phyloP scores from a whole-genome alignment of 53 echinoderm and acorn worm genomes.

The Apostichopus leukothele region DNA sequence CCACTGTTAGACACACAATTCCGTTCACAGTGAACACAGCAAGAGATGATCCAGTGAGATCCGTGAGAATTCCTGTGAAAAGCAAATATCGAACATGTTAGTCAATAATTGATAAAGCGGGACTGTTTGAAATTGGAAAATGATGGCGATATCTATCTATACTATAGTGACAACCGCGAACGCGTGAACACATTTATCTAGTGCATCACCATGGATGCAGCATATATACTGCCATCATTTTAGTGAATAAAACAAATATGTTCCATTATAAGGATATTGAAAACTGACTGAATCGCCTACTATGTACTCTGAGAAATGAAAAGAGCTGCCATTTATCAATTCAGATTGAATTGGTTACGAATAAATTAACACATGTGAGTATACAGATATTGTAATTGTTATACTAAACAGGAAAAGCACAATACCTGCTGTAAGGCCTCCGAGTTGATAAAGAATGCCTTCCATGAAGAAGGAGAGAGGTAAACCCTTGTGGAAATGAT shows the following conservation, averaged over 20 bases:
- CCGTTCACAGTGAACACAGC: neutral
- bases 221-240: neutral
- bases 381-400: neutral
- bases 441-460: constrained; percentile 27
- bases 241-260: neutral
- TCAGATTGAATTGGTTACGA: neutral
- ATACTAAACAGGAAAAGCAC: neutral
- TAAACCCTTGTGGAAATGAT: neutral
- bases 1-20: neutral
- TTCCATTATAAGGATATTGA: too few relatives aligned
- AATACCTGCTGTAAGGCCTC: constrained; percentile 22
- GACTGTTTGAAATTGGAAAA: too few relatives aligned
- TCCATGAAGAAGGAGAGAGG: constrained; percentile 18
- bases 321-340: neutral
- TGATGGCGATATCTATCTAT: too few relatives aligned
- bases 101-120: too few relatives aligned
- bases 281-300: neutral
- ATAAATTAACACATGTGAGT: neutral
- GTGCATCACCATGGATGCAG: neutral
- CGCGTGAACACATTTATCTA: neutral
- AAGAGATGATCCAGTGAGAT: neutral
- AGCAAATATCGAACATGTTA: neutral
- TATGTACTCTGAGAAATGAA: too few relatives aligned
- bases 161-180: too few relatives aligned
- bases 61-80: neutral